Conservation (phyloP, 2,888 invertebrate genomes). For the Labia minor region DNA sequence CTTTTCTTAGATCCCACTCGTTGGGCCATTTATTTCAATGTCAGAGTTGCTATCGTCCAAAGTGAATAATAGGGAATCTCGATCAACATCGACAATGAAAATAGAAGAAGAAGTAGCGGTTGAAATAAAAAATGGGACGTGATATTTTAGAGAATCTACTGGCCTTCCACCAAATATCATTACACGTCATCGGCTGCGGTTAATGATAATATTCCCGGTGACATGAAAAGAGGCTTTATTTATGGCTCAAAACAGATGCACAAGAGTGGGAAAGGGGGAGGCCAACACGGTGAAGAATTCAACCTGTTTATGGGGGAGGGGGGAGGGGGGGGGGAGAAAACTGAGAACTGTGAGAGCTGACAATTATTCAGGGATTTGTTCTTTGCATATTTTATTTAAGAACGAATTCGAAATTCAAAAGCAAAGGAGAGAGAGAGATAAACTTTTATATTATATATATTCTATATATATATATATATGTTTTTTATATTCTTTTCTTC, state of each 20-base stretch:
- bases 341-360: constrained; percentile 2
- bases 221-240: constrained; percentile 8
- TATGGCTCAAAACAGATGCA: neutral
- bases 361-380: neutral
- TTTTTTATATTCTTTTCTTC: no score
- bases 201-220: constrained; percentile 13
- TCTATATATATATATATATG: no score
- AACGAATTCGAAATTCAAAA: neutral
- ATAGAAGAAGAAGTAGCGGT: neutral
- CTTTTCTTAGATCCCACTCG: neutral
- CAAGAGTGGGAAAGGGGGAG: neutral
- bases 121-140: constrained; percentile 1
- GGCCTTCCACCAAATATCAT: neutral
- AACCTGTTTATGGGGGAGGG: no score
- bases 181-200: neutral
- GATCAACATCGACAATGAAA: constrained; percentile 8
- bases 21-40: neutral
- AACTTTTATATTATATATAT: no score
- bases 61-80: constrained; percentile 3
- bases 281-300: neutral
- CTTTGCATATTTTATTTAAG: neutral
- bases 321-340: no score
- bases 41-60: neutral
- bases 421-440: neutral
- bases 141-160: neutral